These are phyloP conservation scores for Tympanoctomys barrerae DNA, from an alignment of 2,797 vertebrate species.

Conservation along the genomic window DNA sequence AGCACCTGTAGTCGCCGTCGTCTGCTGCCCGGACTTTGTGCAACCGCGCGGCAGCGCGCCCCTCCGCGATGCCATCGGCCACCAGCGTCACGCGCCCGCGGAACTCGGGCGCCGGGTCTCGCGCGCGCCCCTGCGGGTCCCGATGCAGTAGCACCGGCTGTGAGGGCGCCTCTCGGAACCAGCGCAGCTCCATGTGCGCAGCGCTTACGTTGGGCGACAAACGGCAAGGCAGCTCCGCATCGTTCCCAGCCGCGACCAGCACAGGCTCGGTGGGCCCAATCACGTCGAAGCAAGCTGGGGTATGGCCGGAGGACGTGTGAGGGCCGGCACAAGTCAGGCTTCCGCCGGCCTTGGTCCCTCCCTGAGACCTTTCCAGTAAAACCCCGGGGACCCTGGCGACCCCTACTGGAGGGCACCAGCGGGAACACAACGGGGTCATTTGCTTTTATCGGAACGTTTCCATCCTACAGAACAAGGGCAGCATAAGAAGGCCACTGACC, in stretches of 20 bases:
- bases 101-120: conserved; percentile 50
- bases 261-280: conserved; percentile 50
- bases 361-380: not conserved
- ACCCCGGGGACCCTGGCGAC: not conserved
- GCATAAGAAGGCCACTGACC: conserved; percentile 54
- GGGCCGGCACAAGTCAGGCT: not conserved
- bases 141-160: conserved; percentile 27
- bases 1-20: conserved; percentile 75
- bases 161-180: conserved; percentile 57
- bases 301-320: not conserved
- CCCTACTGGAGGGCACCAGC: fast-evolving
- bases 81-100: conserved; percentile 61
- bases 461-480: not conserved
- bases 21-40: conserved; percentile 59
- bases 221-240: conserved; percentile 73
- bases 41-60: conserved; percentile 62
- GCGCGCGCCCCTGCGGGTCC: not conserved
- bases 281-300: conserved; percentile 62
- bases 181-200: conserved; percentile 71
- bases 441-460: not conserved
- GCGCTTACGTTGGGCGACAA: conserved; percentile 62
- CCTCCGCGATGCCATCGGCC: not conserved
- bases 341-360: not conserved
- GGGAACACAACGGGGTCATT: not conserved
- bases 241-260: conserved; percentile 62